phyloP scores from a whole-genome alignment of 2,888 invertebrate genomes.

The Zaprionus lineosus region DNA sequence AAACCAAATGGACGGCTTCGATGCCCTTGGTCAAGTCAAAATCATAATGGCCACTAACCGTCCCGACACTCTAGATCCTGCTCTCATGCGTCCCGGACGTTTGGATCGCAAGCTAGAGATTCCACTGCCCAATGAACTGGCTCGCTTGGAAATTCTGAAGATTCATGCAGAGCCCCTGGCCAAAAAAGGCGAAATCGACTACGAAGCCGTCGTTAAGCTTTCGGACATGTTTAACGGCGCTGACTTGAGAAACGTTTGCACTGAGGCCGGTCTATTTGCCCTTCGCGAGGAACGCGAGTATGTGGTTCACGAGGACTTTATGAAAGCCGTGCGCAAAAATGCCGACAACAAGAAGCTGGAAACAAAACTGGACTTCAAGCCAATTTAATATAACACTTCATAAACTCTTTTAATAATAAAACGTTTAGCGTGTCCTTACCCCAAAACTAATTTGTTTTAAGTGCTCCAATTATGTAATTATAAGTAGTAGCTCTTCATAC shows the following conservation, averaged over 20 bases:
- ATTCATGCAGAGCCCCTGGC: constrained; percentile 97
- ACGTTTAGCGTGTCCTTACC: background rate
- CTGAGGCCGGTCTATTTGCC: constrained; percentile 98
- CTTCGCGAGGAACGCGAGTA: constrained; percentile 93
- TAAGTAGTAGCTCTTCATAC: background rate
- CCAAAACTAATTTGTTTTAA: constrained; percentile 11
- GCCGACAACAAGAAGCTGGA: constrained; percentile 99
- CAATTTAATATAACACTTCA: constrained; percentile 86
- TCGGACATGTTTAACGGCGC: constrained; percentile 99
- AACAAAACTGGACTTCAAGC: constrained; percentile 99
- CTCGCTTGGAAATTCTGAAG: constrained; percentile 95
- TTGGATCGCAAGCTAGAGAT: constrained; percentile 99
- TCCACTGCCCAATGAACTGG: constrained; percentile 98
- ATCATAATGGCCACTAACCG: constrained; percentile 99
- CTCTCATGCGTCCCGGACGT: constrained; percentile 95
- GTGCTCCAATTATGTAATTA: background rate
- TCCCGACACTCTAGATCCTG: constrained; percentile 98
- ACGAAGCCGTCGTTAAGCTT: constrained; percentile 98
- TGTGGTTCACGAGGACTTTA: constrained; percentile 98
- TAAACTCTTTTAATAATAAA: constrained; percentile 1
- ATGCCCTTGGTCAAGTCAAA: constrained; percentile 97
- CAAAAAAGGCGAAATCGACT: constrained; percentile 99
- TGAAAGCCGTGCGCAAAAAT: constrained; percentile 99
- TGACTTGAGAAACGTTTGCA: constrained; percentile 98
- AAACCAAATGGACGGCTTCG: constrained; percentile 99